phyloP scores from a whole-genome alignment of 2,888 invertebrate genomes.

The Bellardia pandia region DNA sequence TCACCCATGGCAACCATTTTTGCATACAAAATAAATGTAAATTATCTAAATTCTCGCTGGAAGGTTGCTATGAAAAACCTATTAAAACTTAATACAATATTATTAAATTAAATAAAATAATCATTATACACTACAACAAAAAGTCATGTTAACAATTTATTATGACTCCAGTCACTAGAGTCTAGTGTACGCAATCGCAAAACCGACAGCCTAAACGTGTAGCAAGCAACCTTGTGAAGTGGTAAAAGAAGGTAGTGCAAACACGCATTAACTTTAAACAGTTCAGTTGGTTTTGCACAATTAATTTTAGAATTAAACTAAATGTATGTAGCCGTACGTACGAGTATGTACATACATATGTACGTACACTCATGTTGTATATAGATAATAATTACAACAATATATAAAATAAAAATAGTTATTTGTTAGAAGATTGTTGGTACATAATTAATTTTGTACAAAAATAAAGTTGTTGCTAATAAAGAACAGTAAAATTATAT shows the following conservation, averaged over 20 bases:
- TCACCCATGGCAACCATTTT: too few relatives aligned
- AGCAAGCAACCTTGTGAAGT: slow-evolving; percentile 15
- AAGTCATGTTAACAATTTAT: slow-evolving; percentile 57
- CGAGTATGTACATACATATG: neutral
- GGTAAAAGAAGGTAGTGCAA: slow-evolving; percentile 61
- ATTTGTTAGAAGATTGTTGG: slow-evolving; percentile 24
- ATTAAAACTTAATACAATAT: slow-evolving; percentile 28
- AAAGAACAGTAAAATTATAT: neutral
- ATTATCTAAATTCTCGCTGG: neutral
- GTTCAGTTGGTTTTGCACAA: slow-evolving; percentile 57
- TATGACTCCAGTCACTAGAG: too few relatives aligned
- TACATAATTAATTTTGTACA: slow-evolving; percentile 30
- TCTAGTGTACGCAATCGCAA: slow-evolving; percentile 45
- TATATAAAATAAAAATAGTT: slow-evolving; percentile 11
- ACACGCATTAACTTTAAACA: slow-evolving; percentile 63
- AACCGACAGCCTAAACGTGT: neutral
- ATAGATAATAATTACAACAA: slow-evolving; percentile 24
- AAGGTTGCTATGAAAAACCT: neutral
- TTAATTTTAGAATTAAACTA: slow-evolving; percentile 54
- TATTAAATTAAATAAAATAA: slow-evolving; percentile 41
- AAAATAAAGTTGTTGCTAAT: slow-evolving; percentile 37
- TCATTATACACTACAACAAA: slow-evolving; percentile 7
- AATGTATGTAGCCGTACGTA: neutral
- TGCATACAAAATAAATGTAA: neutral
- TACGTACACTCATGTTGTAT: neutral